These are phyloP conservation scores for Petrophora chlorosata DNA, from an alignment of 2,888 invertebrate genomes.

Conservation along the genomic window DNA sequence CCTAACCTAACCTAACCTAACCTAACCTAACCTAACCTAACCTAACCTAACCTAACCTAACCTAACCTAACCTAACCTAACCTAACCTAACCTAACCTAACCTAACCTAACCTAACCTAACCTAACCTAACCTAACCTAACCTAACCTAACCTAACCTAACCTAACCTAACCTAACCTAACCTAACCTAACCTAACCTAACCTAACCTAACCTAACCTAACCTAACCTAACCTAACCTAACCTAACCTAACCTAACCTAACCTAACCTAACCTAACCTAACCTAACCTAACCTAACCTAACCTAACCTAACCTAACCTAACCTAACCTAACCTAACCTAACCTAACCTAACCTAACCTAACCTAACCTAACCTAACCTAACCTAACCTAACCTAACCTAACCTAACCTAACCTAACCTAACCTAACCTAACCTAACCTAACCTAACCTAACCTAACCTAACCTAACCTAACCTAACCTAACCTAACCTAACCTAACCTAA, in stretches of 20 bases:
- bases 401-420: constrained; percentile 5
- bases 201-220: background rate
- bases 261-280: background rate
- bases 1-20: constrained; percentile 2
- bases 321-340: background rate
- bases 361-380: constrained; percentile 5
- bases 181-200: background rate
- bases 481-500: constrained; percentile 4
- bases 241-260: background rate
- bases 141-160: background rate
- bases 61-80: background rate
- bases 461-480: constrained; percentile 1
- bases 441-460: background rate
- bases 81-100: background rate
- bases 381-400: constrained; percentile 4
- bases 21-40: background rate
- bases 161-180: background rate
- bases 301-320: background rate
- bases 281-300: background rate
- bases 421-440: constrained; percentile 5
- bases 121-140: background rate
- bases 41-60: background rate
- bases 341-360: constrained; percentile 1
- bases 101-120: background rate
- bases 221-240: background rate